These are phyloP conservation scores for Charanyca ferruginea DNA, from an alignment of 2,888 invertebrate genomes.

Conservation along the genomic window DNA sequence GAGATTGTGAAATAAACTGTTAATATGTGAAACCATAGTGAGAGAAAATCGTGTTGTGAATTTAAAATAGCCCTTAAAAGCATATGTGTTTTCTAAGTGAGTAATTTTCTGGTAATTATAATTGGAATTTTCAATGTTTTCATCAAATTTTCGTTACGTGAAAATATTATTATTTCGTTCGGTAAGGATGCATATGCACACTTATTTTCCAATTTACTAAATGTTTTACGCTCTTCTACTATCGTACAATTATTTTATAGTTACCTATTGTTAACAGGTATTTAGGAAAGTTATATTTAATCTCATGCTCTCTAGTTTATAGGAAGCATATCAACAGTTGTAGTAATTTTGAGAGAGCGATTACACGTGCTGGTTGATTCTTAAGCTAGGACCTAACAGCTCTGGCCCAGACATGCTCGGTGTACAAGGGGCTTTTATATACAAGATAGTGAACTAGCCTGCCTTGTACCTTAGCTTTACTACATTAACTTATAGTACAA, in stretches of 20 bases:
- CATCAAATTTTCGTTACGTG: too few species aligned
- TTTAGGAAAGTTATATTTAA: background rate
- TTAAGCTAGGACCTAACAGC: constrained; percentile 12
- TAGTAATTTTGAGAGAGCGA: constrained; percentile 23
- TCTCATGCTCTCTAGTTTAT: background rate
- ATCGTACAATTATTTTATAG: too few species aligned
- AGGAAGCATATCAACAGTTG: constrained; percentile 46
- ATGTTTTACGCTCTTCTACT: background rate
- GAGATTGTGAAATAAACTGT: constrained; percentile 44
- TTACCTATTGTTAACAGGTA: background rate
- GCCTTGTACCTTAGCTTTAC: too few species aligned
- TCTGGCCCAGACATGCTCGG: background rate
- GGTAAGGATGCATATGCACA: background rate
- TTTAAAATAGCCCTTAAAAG: constrained; percentile 21
- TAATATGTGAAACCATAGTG: constrained; percentile 32
- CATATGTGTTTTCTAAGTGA: constrained; percentile 54
- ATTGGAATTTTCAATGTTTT: too few species aligned
- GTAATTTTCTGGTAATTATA: too few species aligned
- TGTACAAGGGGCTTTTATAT: too few species aligned
- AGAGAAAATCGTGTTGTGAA: constrained; percentile 51
- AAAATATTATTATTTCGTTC: constrained; percentile 1
- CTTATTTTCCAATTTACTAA: too few species aligned
- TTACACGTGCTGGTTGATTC: constrained; percentile 31
- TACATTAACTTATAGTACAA: too few species aligned
- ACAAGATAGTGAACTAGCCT: too few species aligned